Percentiles rank a stretch among this genome's conserved stretches.
Conservation (phyloP, 2,888 invertebrate genomes). For the Philhelius pedissequus region DNA sequence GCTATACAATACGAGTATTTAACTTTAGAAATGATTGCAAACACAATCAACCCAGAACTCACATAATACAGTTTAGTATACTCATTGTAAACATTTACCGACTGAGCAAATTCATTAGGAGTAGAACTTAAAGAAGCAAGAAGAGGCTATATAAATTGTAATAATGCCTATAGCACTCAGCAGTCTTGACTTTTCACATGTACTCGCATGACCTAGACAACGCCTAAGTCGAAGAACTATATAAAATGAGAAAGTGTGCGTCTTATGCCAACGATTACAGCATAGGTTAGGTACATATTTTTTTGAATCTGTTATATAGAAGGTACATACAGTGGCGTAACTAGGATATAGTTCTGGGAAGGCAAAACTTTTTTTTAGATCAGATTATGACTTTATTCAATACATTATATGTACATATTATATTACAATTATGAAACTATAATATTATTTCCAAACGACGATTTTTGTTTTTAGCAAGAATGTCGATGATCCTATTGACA, state of each 20-base stretch:
- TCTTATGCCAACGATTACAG: slow-evolving; percentile 44
- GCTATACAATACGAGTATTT: neutral
- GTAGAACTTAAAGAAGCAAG: neutral
- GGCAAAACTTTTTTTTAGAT: no score
- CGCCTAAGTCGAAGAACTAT: neutral
- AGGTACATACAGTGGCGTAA: no score
- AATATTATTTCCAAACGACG: no score
- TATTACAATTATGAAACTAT: no score
- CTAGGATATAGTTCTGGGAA: no score
- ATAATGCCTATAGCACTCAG: neutral
- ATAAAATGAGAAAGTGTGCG: slow-evolving; percentile 17
- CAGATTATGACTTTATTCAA: no score
- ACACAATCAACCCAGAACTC: neutral
- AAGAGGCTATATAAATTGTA: neutral
- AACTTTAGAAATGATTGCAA: neutral
- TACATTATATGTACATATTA: no score
- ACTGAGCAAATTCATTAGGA: slow-evolving; percentile 40
- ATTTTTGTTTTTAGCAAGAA: no score
- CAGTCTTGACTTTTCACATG: neutral
- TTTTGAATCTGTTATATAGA: neutral
- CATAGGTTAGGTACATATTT: no score
- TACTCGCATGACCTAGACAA: neutral
- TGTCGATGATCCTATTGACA: no score
- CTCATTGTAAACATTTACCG: slow-evolving; percentile 31
- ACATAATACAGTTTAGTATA: neutral